These are phyloP conservation scores for Rhodeus uyekii DNA, from an alignment of 2,797 vertebrate genomes.

Conservation along the genomic window DNA sequence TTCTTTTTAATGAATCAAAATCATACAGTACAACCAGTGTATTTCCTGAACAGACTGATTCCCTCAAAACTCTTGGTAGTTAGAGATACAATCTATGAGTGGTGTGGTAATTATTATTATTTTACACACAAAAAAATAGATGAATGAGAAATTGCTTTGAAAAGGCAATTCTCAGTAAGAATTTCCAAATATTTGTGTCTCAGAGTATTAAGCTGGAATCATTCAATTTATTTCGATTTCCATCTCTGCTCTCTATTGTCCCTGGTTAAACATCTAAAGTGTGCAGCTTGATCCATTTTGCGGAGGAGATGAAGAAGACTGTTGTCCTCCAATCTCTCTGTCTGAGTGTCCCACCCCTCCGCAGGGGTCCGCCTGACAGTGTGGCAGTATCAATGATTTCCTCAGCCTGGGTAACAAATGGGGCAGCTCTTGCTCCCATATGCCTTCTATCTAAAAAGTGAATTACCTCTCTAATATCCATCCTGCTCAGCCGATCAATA, in stretches of 20 bases:
- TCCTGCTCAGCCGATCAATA: conserved; percentile 55
- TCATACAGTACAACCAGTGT: background rate
- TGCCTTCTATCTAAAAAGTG: conserved; percentile 49
- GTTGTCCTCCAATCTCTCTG: conserved; percentile 24
- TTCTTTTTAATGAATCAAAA: background rate
- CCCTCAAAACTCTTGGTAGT: background rate
- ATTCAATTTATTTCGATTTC: background rate
- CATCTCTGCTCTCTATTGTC: background rate
- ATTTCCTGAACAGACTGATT: background rate
- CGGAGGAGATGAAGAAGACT: background rate
- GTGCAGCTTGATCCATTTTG: conserved; percentile 8
- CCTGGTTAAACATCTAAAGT: background rate
- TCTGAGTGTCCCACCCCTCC: conserved; percentile 14
- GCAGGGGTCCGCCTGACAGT: conserved; percentile 25
- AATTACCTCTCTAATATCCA: conserved; percentile 58
- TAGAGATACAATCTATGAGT: background rate
- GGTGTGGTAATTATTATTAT: no score
- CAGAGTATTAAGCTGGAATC: background rate
- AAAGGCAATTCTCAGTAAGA: no score
- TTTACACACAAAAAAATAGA: no score
- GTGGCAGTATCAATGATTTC: conserved; percentile 50
- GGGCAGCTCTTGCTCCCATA: conserved; percentile 35
- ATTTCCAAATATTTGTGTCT: background rate
- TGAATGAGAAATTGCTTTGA: no score
- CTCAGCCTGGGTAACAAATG: conserved; percentile 52